phyloP scores from a whole-genome alignment of 2,113 vertebrate species.

The Setophaga kirtlandii region DNA sequence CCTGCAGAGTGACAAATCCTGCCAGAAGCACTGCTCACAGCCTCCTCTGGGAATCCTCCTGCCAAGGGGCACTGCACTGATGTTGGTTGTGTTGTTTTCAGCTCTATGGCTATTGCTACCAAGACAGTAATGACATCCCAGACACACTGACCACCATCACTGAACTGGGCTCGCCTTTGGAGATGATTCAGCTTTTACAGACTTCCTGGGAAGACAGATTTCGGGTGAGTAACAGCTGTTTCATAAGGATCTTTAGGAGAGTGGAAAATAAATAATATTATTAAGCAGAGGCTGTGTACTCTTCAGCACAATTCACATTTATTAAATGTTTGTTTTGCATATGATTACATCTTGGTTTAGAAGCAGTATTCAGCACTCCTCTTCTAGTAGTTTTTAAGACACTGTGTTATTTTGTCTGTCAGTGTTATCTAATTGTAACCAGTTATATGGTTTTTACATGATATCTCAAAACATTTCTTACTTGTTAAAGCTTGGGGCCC shows the following conservation, averaged over 20 bases:
- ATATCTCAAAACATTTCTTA: not conserved
- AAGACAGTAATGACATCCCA: constrained; percentile 86
- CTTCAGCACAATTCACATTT: not conserved
- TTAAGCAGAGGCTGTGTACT: not conserved
- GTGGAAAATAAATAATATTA: not conserved
- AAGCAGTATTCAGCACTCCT: not conserved
- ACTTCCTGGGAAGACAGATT: constrained; percentile 92
- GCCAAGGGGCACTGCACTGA: not conserved
- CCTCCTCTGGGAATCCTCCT: not conserved
- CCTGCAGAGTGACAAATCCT: not conserved
- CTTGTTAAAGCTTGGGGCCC: not conserved
- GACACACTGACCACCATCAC: constrained; percentile 90
- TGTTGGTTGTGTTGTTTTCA: constrained; percentile 52
- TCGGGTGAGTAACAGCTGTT: constrained; percentile 77
- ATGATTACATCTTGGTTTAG: not conserved
- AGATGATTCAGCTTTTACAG: constrained; percentile 92
- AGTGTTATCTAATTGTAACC: not conserved
- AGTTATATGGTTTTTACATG: not conserved
- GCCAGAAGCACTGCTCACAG: not conserved
- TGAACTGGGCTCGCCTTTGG: constrained; percentile 87
- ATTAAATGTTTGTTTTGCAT: not conserved
- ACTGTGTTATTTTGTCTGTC: not conserved
- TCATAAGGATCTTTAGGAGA: not conserved
- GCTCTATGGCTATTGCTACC: constrained; percentile 91
- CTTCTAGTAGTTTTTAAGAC: not conserved